Conservation (phyloP, 1,140 invertebrate genomes). For the Diabrotica virgifera region DNA sequence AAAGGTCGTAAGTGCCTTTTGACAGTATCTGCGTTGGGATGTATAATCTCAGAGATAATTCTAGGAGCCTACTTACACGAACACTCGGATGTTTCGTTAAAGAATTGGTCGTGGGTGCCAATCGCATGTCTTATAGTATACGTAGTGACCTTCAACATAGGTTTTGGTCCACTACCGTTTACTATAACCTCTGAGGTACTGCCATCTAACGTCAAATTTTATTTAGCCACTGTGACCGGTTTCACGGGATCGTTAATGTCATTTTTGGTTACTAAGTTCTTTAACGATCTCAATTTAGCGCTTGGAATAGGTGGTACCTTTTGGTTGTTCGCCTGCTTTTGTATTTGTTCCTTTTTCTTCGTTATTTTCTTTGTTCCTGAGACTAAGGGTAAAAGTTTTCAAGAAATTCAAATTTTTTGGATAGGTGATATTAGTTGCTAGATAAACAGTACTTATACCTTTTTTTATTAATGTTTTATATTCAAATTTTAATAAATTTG, state of each 20-base stretch:
- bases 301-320: conserved; percentile 69
- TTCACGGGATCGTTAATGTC: conserved; percentile 73
- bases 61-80: conserved; percentile 33
- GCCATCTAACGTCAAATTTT: conserved; percentile 69
- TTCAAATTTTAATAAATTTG: background rate
- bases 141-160: conserved; percentile 42
- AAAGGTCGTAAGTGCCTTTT: conserved; percentile 70
- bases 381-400: conserved; percentile 32
- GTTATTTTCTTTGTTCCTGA: conserved; percentile 24
- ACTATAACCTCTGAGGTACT: conserved; percentile 80
- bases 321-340: conserved; percentile 67
- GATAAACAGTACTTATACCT: background rate
- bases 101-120: conserved; percentile 33
- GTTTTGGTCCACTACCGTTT: conserved; percentile 79
- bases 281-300: conserved; percentile 55
- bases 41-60: conserved; percentile 44
- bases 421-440: conserved; percentile 13
- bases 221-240: conserved; percentile 66
- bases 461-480: background rate
- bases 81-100: conserved; percentile 18
- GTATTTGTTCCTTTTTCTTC: conserved; percentile 22
- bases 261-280: conserved; percentile 67
- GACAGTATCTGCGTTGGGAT: conserved; percentile 63
- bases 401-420: conserved; percentile 27
- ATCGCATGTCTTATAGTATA: conserved; percentile 29